These are phyloP conservation scores for Reticulitermes lucifugus DNA, from an alignment of 2,888 invertebrate species.

Conservation along the genomic window DNA sequence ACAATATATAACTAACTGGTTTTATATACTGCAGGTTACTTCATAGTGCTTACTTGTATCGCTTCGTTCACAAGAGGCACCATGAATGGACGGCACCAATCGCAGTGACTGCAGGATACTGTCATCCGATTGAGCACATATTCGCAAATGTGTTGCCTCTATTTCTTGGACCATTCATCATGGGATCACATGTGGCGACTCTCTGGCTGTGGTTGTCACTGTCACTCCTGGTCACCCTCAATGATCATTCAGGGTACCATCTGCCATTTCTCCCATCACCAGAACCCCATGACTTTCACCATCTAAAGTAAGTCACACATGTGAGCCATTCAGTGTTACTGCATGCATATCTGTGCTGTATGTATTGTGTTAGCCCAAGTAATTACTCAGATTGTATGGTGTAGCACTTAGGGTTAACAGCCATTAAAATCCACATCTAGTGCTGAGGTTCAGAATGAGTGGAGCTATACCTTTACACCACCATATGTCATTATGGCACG, in stretches of 20 bases:
- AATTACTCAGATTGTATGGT: too few relatives aligned
- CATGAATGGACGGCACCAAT: conserved; percentile 92
- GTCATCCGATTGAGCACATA: conserved; percentile 82
- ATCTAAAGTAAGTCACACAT: conserved; percentile 74
- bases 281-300: conserved; percentile 90
- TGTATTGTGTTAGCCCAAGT: too few relatives aligned
- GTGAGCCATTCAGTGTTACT: too few relatives aligned
- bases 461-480: too few relatives aligned
- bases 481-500: too few relatives aligned
- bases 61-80: conserved; percentile 85
- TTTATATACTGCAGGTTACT: conserved; percentile 69
- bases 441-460: too few relatives aligned
- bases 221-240: conserved; percentile 82
- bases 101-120: conserved; percentile 84
- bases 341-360: too few relatives aligned
- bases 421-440: too few relatives aligned
- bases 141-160: conserved; percentile 83
- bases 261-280: conserved; percentile 87
- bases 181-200: conserved; percentile 82
- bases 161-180: conserved; percentile 77
- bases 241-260: conserved; percentile 88
- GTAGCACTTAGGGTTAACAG: too few relatives aligned
- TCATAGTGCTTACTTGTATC: conserved; percentile 80
- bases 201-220: conserved; percentile 84
- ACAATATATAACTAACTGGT: background rate